A percentile compares a stretch with the other conserved stretches of the same genome.
phyloP scores from a whole-genome alignment of 1,140 invertebrate genomes.

The Musca vetustissima region DNA sequence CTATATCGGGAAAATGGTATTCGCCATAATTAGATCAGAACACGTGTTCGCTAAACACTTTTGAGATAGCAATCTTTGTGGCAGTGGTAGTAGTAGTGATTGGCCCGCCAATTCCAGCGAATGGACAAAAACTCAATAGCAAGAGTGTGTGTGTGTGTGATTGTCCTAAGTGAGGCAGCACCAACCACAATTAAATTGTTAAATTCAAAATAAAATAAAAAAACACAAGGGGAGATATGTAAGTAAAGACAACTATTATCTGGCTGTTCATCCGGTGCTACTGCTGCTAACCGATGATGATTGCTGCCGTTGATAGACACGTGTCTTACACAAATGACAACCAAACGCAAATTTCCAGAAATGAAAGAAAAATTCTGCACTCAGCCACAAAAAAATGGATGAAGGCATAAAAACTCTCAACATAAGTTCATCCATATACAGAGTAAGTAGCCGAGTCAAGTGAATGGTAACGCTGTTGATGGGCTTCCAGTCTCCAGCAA shows the following conservation, averaged over 20 bases:
- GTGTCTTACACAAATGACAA: slow-evolving; percentile 5
- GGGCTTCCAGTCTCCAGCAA: too few relatives aligned
- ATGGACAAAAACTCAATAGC: too few relatives aligned
- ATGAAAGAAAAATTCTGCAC: neutral
- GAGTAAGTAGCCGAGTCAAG: too few relatives aligned
- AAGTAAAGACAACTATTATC: too few relatives aligned
- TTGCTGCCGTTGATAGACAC: slow-evolving; percentile 15
- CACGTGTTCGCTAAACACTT: slow-evolving; percentile 22
- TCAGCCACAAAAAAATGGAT: neutral
- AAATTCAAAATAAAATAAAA: slow-evolving; percentile 7
- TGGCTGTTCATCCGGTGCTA: too few relatives aligned
- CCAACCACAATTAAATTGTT: too few relatives aligned
- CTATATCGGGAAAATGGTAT: neutral
- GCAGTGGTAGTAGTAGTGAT: too few relatives aligned
- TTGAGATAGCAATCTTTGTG: slow-evolving; percentile 8
- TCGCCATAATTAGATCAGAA: slow-evolving; percentile 22
- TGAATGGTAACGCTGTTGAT: neutral
- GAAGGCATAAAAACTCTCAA: neutral
- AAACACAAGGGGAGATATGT: too few relatives aligned
- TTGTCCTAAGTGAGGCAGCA: too few relatives aligned
- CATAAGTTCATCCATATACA: slow-evolving; percentile 3
- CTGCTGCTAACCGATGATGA: too few relatives aligned
- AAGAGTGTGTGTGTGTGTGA: too few relatives aligned
- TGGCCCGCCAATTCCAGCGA: too few relatives aligned
- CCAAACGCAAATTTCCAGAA: slow-evolving; percentile 21